Evolutionary conservation across 2,888 invertebrate genomes (phyloP).

Genomic region (Acleris holmiana): DNA sequence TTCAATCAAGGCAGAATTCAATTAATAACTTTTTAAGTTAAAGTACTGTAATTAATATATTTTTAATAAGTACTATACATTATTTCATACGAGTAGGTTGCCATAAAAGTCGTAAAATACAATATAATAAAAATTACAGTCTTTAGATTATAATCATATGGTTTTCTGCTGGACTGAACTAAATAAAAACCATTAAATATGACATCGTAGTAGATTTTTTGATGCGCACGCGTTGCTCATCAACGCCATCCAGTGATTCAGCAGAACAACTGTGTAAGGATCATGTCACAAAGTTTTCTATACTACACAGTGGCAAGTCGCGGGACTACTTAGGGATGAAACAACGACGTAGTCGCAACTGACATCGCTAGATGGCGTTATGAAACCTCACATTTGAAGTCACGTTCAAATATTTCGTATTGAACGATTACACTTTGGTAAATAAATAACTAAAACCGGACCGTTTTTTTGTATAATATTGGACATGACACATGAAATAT

Average conservation of each 20-base stretch:
- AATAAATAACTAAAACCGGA: no score
- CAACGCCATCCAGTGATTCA: constrained; percentile 8
- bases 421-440: no score
- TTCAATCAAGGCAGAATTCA: no score
- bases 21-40: no score
- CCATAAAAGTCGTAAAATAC: no score
- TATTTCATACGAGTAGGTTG: no score
- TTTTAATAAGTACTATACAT: no score
- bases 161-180: not conserved
- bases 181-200: not conserved
- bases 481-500: no score
- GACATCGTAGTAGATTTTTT: not conserved
- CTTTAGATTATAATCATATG: no score
- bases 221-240: not conserved
- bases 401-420: not conserved
- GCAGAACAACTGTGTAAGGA: constrained; percentile 10
- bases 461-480: no score
- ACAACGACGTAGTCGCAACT: constrained; percentile 38
- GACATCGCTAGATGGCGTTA: constrained; percentile 49
- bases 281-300: constrained; percentile 3
- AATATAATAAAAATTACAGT: no score
- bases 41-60: no score
- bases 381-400: not conserved
- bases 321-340: constrained; percentile 39
- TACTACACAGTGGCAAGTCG: constrained; percentile 36